These are phyloP conservation scores for Holothuria leucospilota DNA, from an alignment of 53 echinoderm and acorn worm genomes.

Conservation along the genomic window DNA sequence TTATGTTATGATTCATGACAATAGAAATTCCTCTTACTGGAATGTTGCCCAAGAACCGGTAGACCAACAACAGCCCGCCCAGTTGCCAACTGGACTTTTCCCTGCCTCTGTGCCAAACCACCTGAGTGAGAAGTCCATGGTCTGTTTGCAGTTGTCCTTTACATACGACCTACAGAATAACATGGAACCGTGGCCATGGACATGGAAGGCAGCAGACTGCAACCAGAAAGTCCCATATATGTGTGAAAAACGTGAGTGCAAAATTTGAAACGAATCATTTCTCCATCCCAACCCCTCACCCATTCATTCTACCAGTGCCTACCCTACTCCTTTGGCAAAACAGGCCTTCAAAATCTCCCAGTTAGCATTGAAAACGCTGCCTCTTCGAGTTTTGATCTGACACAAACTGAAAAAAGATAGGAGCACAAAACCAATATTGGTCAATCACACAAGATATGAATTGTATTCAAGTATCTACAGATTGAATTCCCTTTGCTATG, in stretches of 20 bases:
- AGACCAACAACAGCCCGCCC: slow-evolving; percentile 42
- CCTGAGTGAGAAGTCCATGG: slow-evolving; percentile 44
- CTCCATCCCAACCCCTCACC: too few relatives aligned
- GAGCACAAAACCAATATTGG: too few relatives aligned
- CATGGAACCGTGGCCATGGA: slow-evolving; percentile 9
- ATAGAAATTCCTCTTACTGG: slow-evolving; percentile 39
- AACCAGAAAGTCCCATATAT: slow-evolving; percentile 58
- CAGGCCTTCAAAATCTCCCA: too few relatives aligned
- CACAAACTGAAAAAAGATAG: too few relatives aligned
- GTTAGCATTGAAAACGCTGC: too few relatives aligned
- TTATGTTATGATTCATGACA: slow-evolving; percentile 48
- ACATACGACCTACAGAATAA: slow-evolving; percentile 24
- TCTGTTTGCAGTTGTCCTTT: slow-evolving; percentile 65
- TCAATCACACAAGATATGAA: too few relatives aligned
- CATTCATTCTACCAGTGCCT: too few relatives aligned
- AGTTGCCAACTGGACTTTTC: slow-evolving; percentile 53
- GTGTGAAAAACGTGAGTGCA: slow-evolving; percentile 64
- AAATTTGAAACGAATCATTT: too few relatives aligned
- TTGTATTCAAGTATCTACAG: too few relatives aligned
- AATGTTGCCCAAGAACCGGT: slow-evolving; percentile 52
- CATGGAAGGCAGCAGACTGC: slow-evolving; percentile 51
- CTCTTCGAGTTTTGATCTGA: too few relatives aligned
- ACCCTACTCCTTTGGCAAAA: too few relatives aligned
- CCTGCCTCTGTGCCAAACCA: slow-evolving; percentile 61
- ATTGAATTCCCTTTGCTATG: too few relatives aligned